Evolutionary conservation across 2,797 vertebrate genomes (phyloP), one percentile per base, ranked within the genome.

Genomic region (Discoglossus pictus): DNA sequence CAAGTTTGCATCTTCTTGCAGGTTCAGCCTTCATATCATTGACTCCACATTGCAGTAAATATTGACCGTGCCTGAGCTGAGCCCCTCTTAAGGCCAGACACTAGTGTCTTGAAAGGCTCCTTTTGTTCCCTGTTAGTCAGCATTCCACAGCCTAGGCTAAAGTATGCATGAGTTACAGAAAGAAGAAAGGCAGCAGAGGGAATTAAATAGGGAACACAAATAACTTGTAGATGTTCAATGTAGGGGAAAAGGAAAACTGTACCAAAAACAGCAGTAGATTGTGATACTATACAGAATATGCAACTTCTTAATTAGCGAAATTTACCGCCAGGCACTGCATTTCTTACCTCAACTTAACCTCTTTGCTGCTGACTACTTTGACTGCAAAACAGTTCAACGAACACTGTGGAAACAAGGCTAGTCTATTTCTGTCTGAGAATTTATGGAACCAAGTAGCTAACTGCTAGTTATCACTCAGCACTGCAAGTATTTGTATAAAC

Each of bases 81-180:
- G 84, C 74, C 76, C 77, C 82, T 81, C 85, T 78, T 75, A 84
- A 83, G 86, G 73, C 79, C 71, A 75, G 68, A 75, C 68, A 73
- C 77, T 81, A 75, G 73, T 79, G 75, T 71, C 78, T 85, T 93
- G 87, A 94, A 94, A 93, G 91, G 80, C 78, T 40, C 63, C 85
- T 86, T 91, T 94, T 97, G 93, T 95, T 92, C 84, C 72, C 81
- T 73, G 80, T 80, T 76, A 79, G 82, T 88, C 85, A 82, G 84
- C 87, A 84, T 80, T 88, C 83, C 80, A 88, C 76, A 82, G 78
- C 79, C 74, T 36, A 77, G 81, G 80, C 87, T 82, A 78, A 87
- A 92, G 88, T 86, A 85, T 89, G 90, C 89, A 86, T 91, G 87
- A 75, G 80, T 88, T 91, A 86, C 87, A 82, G 74, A 51, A 73